Base-by-base conservation (phyloP, 1,140 invertebrate species). In the Choristoneura fumiferana region DNA sequence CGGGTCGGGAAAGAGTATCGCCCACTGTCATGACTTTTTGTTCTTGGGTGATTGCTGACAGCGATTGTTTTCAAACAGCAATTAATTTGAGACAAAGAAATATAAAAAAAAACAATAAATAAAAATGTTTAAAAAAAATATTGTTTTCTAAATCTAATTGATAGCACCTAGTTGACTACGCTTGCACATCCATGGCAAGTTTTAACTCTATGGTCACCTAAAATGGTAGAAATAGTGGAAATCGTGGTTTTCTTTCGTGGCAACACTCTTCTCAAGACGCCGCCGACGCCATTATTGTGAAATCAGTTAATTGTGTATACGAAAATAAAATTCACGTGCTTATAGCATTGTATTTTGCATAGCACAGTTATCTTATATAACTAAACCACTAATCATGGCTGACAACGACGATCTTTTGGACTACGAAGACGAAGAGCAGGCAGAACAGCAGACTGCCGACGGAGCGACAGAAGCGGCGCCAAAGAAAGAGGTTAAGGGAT, bases 381-480 rank as follows among this genome's bases (percentile, higher is more conserved):
- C 55, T 57, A 65, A 54, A 57, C 15, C 13, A 56, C 34, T 73
- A 71, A 79, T 54, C 38, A 97, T 97, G 96, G 96, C 96, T 37
- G 96, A 98, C 77, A 96, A 96, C 71, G 95, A 97, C 75, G 96
- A 98, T 92, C 94, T 98, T 93, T 92, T 98, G 76, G 96, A 98
- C 88, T 98, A 98, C 84, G 96, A 98, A 90, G 96, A 98, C 89
- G 96, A 98, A 81, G 96, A 98, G 81, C 94, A 96, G 73, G 94
- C 95, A 67, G 95, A 96, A 75, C 95, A 95, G 77, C 91, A 92
- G 64, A 92, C 92, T 56, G 93, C 93, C 54, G 92, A 93, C 54
- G 94, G 93, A 73, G 92, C 92, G 49, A 92, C 91, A 58, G 94
- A 94, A 66, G 92, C 93, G 71, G 92, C 92, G 66, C 92, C 94